Percentiles rank a stretch among this genome's conserved stretches.
Evolutionary conservation across 2,888 invertebrate species (phyloP).

Genomic region (Neoitamus cyanurus): DNA sequence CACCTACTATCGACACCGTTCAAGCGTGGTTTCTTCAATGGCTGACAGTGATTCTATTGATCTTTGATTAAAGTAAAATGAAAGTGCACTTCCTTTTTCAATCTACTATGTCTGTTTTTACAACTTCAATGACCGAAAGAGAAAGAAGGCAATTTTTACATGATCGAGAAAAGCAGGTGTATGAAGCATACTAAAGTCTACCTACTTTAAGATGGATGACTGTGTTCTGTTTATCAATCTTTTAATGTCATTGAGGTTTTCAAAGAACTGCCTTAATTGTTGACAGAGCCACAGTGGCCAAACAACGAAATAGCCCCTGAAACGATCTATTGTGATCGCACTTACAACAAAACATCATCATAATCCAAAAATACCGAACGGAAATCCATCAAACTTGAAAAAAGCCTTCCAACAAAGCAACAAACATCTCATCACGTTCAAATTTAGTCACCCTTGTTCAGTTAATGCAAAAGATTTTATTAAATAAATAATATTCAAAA

Average conservation of each 20-base stretch:
- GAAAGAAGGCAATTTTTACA: neutral
- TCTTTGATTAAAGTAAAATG: slow-evolving; percentile 24
- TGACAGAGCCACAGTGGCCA: slow-evolving; percentile 34
- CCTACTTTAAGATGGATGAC: neutral
- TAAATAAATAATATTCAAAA: slow-evolving; percentile 34
- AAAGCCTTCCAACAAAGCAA: slow-evolving; percentile 6
- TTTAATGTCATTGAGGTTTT: neutral
- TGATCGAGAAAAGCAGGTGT: neutral
- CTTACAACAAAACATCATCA: neutral
- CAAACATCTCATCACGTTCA: slow-evolving; percentile 18
- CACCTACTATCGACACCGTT: slow-evolving; percentile 63
- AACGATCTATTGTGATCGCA: neutral
- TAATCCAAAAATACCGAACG: neutral
- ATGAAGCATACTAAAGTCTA: neutral
- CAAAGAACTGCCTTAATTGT: slow-evolving; percentile 37
- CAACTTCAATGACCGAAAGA: neutral
- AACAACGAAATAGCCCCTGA: slow-evolving; percentile 2
- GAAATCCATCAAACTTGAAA: neutral
- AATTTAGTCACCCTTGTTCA: slow-evolving; percentile 25
- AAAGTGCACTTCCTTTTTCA: slow-evolving; percentile 43
- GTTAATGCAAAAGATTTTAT: neutral
- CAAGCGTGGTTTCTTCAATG: slow-evolving; percentile 63
- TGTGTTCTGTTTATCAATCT: neutral
- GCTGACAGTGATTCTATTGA: slow-evolving; percentile 64
- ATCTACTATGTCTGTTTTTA: slow-evolving; percentile 10